Evolutionary conservation across 2,888 invertebrate species (phyloP).

Genomic region (Idaea straminata): DNA sequence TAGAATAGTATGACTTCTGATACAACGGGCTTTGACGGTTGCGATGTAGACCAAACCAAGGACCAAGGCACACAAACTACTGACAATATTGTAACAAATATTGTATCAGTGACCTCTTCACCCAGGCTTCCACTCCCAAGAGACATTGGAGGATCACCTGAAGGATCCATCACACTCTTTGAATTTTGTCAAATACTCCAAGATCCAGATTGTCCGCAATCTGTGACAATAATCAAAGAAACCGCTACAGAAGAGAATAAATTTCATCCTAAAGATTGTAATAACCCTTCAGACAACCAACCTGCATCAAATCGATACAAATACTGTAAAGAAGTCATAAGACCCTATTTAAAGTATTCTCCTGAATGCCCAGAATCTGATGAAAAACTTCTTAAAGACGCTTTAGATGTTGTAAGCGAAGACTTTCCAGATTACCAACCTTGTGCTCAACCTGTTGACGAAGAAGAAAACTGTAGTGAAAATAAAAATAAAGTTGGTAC

Average conservation of each 20-base stretch:
- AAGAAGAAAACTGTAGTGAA: neutral
- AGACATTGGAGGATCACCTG: constrained; percentile 24
- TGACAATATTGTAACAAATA: neutral
- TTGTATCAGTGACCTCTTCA: neutral
- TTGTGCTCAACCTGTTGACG: constrained; percentile 17
- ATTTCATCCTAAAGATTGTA: constrained; percentile 13
- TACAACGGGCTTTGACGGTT: constrained; percentile 26
- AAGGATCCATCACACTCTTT: constrained; percentile 34
- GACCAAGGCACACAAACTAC: constrained; percentile 46
- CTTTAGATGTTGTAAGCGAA: constrained; percentile 29
- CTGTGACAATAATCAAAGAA: constrained; percentile 38
- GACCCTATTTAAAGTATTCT: constrained; percentile 40
- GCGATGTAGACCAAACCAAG: constrained; percentile 23
- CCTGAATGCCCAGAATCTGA: constrained; percentile 33
- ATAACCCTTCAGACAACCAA: constrained; percentile 18
- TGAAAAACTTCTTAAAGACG: constrained; percentile 34
- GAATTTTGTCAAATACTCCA: constrained; percentile 40
- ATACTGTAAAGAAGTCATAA: constrained; percentile 49
- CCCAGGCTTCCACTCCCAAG: constrained; percentile 24
- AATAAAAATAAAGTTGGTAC: constrained; percentile 5
- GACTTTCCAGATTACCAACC: constrained; percentile 39
- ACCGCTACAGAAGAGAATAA: constrained; percentile 37
- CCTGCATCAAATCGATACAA: constrained; percentile 32
- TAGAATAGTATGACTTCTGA: constrained; percentile 44
- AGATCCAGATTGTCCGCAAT: constrained; percentile 33